These are phyloP conservation scores for Trilocha varians DNA, from an alignment of 2,888 invertebrate species.

Conservation along the genomic window DNA sequence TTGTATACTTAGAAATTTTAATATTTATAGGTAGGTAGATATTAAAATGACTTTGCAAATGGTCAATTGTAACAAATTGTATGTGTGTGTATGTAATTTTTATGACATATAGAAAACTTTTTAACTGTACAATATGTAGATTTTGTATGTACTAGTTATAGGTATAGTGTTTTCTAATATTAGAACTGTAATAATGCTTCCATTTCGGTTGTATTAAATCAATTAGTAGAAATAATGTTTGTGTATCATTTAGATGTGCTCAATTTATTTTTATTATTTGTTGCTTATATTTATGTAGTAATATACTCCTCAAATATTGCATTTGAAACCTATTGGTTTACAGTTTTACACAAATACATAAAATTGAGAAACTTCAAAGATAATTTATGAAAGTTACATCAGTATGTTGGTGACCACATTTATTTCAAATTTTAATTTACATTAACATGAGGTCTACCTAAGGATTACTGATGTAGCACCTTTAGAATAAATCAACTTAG, in stretches of 20 bases:
- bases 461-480: no score
- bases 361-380: no score
- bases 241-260: neutral
- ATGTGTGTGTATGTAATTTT: neutral
- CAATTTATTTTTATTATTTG: neutral
- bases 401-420: no score
- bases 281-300: no score
- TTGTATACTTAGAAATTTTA: neutral
- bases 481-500: no score
- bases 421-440: no score
- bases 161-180: neutral
- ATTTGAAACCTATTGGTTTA: no score
- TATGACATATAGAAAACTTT: slow-evolving; percentile 52
- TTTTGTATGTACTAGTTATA: slow-evolving; percentile 6
- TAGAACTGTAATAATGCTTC: neutral
- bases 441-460: no score
- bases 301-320: no score
- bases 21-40: neutral
- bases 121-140: slow-evolving; percentile 75
- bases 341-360: no score
- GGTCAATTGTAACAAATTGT: neutral
- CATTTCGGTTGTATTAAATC: neutral
- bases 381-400: no score
- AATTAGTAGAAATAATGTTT: neutral
- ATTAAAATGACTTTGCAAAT: neutral